These are phyloP conservation scores for Pterois miles DNA, from an alignment of 2,797 vertebrate species.

Conservation along the genomic window DNA sequence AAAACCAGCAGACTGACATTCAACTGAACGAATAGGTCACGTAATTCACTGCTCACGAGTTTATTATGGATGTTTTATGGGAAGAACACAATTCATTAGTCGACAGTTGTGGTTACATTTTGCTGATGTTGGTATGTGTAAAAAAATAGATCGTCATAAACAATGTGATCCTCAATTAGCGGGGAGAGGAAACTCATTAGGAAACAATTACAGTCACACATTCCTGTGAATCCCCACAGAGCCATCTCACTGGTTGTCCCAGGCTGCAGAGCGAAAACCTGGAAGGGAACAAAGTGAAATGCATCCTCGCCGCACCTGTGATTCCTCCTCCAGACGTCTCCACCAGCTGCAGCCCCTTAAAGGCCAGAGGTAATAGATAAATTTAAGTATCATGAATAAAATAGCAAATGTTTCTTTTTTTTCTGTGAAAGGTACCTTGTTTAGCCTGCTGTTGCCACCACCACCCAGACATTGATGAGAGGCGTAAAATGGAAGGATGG, in stretches of 20 bases:
- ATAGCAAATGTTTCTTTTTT: slow-evolving; percentile 48
- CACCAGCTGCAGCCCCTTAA: slow-evolving; percentile 62
- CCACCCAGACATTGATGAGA: slow-evolving; percentile 7
- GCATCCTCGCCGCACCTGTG: slow-evolving; percentile 49
- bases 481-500: slow-evolving; percentile 11
- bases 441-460: slow-evolving; percentile 26
- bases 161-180: slow-evolving; percentile 64
- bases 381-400: slow-evolving; percentile 62
- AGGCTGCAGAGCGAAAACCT: slow-evolving; percentile 45
- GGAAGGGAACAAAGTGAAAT: slow-evolving; percentile 47
- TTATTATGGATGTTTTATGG: slow-evolving; percentile 42
- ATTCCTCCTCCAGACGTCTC: slow-evolving; percentile 44
- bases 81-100: slow-evolving; percentile 49
- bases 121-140: slow-evolving; percentile 53
- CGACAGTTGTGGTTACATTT: slow-evolving; percentile 54
- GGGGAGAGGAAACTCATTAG: slow-evolving; percentile 66
- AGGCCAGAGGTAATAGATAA: slow-evolving; percentile 46
- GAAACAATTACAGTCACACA: slow-evolving; percentile 68
- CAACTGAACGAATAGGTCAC: background rate
- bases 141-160: slow-evolving; percentile 48
- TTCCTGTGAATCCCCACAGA: slow-evolving; percentile 57
- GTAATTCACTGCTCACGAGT: slow-evolving; percentile 27
- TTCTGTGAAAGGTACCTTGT: slow-evolving; percentile 40
- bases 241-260: slow-evolving; percentile 33
- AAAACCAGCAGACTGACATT: slow-evolving; percentile 7